These are phyloP conservation scores for Boleophthalmus pectinirostris DNA, from an alignment of 2,113 vertebrate genomes.

Conservation along the genomic window DNA sequence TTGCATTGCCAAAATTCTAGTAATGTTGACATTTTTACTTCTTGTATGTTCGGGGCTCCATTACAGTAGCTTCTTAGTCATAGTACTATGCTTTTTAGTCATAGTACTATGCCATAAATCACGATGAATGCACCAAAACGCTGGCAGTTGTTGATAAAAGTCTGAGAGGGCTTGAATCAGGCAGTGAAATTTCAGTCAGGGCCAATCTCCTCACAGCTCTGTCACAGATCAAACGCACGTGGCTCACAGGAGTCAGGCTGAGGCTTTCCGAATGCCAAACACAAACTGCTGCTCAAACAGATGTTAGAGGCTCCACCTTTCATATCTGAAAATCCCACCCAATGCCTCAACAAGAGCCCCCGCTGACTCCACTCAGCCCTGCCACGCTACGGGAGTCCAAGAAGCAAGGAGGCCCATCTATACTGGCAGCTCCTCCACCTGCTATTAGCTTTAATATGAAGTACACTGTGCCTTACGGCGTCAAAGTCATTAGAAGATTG, in stretches of 20 bases:
- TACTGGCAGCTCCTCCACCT: not conserved
- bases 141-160: slow-evolving; percentile 32
- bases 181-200: slow-evolving; percentile 40
- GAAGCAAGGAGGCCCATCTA: not conserved
- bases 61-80: slow-evolving; percentile 46
- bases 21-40: not conserved
- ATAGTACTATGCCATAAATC: slow-evolving; percentile 18
- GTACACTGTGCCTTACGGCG: not conserved
- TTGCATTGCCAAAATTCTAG: too few species aligned
- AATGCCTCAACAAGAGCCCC: slow-evolving; percentile 41
- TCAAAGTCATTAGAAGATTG: not conserved
- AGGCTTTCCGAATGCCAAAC: slow-evolving; percentile 62
- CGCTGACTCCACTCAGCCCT: slow-evolving; percentile 37
- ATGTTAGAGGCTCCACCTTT: slow-evolving; percentile 58
- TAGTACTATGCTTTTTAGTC: too few species aligned
- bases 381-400: slow-evolving; percentile 21
- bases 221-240: slow-evolving; percentile 62
- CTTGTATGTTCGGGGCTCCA: slow-evolving; percentile 10
- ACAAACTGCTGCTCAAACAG: slow-evolving; percentile 65
- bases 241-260: slow-evolving; percentile 47
- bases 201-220: slow-evolving; percentile 53
- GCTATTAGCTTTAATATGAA: not conserved
- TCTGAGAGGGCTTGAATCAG: slow-evolving; percentile 31
- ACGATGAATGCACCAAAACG: slow-evolving; percentile 24
- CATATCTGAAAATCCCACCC: slow-evolving; percentile 53